Evolutionary conservation across 2,797 vertebrate species (phyloP), one percentile per base, ranked within the genome.

Genomic region (Pterois miles): DNA sequence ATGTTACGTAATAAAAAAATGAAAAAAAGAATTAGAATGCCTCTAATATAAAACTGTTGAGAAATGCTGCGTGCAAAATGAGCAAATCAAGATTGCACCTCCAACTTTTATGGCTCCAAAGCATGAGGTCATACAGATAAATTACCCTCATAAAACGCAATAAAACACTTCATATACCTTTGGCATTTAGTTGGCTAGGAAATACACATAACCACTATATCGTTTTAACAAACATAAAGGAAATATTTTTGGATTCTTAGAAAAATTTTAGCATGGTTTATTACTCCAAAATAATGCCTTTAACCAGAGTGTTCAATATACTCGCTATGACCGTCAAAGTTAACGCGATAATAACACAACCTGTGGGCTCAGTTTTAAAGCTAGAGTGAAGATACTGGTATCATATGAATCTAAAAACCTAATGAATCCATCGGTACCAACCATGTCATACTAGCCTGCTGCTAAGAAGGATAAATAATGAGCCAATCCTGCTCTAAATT

Each of bases 21-120:
- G 7, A 4, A 0, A 4, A 4, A 40, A 60, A 22, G 48, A 18
- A 4, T 3, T 4, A 58, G 23, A 25, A 25, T 34, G 23, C n/a
- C 6, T 3, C 22, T 27, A 2, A 34, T 29, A 31, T 33, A 60
- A 48, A 48, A 25, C 38, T 40, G 50, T 10, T 2, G 3, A 43
- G 29, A 72, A 48, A 48, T 1, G 9, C 20, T 4, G 2, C 36
- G 23, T 38, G 31, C 7, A 56, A 2, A 5, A 75, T 6, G 3
- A 9, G 20, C 34, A 34, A 40, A 58, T 14, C 23, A 12, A 6
- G 50, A 60, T 20, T 63, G 13, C 46, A 73, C 27, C 13, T 60
- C 10, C 1, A 33, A 5, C 13, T 63, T 78, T 80, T 52, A 78
- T 40, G 46, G 70, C 62, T 68, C 29, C 23, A 73, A 56, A 75